Conservation (phyloP, 2,888 invertebrate genomes). For the Dexiosoma caninum region DNA sequence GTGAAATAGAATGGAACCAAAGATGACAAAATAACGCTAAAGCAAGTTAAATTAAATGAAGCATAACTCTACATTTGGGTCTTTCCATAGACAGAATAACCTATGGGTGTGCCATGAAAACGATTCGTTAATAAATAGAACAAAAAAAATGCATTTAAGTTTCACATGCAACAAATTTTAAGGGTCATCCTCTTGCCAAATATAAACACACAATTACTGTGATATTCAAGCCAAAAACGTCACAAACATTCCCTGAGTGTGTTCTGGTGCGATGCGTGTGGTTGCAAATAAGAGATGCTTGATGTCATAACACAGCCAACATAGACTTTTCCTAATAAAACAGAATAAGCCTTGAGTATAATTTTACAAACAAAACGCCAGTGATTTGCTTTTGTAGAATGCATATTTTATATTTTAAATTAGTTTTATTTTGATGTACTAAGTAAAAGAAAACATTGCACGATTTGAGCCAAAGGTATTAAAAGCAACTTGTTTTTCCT, state of each 20-base stretch:
- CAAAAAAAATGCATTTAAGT: background rate
- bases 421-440: background rate
- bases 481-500: background rate
- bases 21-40: slow-evolving; percentile 31
- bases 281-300: slow-evolving; percentile 28
- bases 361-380: slow-evolving; percentile 16
- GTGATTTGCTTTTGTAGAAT: background rate
- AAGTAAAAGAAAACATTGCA: background rate
- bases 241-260: background rate
- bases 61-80: slow-evolving; percentile 17
- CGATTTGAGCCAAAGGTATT: slow-evolving; percentile 14
- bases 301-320: slow-evolving; percentile 31
- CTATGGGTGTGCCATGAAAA: background rate
- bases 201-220: slow-evolving; percentile 2
- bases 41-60: slow-evolving; percentile 43
- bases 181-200: background rate
- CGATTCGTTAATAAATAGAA: background rate
- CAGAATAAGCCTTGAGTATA: slow-evolving; percentile 52
- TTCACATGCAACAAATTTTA: background rate
- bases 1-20: background rate
- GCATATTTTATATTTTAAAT: background rate
- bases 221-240: background rate
- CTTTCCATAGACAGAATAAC: background rate
- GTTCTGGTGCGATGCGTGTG: background rate
- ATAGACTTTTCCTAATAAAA: slow-evolving; percentile 39